Conservation (phyloP, 2,113 vertebrate genomes). For the Condylura cristata region DNA sequence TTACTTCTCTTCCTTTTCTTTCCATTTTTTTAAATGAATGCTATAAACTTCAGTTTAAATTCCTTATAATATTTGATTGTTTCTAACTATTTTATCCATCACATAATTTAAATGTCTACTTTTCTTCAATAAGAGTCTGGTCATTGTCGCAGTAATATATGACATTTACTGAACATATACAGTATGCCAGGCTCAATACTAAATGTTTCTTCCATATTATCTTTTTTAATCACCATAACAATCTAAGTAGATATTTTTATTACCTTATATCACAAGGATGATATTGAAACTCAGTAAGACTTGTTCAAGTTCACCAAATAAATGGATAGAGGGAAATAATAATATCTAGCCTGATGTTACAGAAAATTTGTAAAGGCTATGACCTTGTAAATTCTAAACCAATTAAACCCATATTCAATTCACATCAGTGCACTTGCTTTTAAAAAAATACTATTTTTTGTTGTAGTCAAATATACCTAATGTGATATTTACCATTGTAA, state of each 20-base stretch:
- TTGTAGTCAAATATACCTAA: not conserved
- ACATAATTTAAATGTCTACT: not conserved
- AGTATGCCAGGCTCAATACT: not conserved
- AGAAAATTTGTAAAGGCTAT: too few species aligned
- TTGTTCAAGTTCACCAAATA: not conserved
- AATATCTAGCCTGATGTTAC: too few species aligned
- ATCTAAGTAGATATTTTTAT: not conserved
- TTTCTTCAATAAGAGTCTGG: not conserved
- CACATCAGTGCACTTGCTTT: not conserved
- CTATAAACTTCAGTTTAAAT: conserved; percentile 38
- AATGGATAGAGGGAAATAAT: not conserved
- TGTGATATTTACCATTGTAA: not conserved
- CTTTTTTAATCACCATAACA: not conserved
- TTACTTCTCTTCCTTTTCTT: not conserved
- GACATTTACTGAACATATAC: not conserved
- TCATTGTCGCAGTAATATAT: not conserved
- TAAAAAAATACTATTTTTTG: not conserved
- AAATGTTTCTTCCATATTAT: not conserved
- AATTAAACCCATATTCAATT: not conserved
- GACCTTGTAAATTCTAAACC: too few species aligned
- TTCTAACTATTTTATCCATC: not conserved
- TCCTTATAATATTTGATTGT: conserved; percentile 18
- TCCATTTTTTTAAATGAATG: not conserved
- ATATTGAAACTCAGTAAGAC: not conserved
- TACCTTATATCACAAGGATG: not conserved